Percentiles rank a stretch among this genome's conserved stretches.
These are phyloP conservation scores for Camponotus pennsylvanicus DNA, from an alignment of 1,140 invertebrate species.

Conservation along the genomic window DNA sequence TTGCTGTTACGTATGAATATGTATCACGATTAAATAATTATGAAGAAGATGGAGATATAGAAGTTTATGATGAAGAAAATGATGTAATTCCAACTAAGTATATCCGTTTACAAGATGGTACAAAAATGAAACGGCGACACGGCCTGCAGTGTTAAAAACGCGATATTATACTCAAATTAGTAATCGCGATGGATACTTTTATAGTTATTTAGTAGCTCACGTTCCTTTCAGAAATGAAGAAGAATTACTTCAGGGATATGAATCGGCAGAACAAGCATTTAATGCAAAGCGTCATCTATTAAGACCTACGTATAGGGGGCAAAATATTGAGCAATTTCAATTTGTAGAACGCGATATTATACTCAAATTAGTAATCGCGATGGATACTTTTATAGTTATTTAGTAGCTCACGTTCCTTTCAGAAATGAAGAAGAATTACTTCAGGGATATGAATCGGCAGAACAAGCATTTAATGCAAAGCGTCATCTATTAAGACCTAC, in stretches of 20 bases:
- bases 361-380: neutral
- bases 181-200: constrained; percentile 1
- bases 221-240: neutral
- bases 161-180: neutral
- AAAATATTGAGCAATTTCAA: neutral
- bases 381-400: constrained; percentile 16
- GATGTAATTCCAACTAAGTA: neutral
- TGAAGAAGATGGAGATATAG: constrained; percentile 12
- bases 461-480: constrained; percentile 16
- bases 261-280: constrained; percentile 11
- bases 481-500: neutral
- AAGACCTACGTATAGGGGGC: neutral
- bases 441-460: neutral
- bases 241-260: neutral
- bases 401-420: neutral
- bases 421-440: constrained; percentile 7
- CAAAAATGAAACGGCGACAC: neutral
- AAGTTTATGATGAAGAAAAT: neutral
- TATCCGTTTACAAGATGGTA: constrained; percentile 10
- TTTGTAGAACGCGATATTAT: neutral
- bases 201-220: constrained; percentile 5
- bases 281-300: neutral
- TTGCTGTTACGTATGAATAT: neutral
- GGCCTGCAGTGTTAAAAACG: neutral
- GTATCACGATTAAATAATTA: neutral